Percentiles rank a stretch among this genome's conserved stretches.
phyloP scores from a whole-genome alignment of 2,797 vertebrate species.

The Lerista edwardsae region DNA sequence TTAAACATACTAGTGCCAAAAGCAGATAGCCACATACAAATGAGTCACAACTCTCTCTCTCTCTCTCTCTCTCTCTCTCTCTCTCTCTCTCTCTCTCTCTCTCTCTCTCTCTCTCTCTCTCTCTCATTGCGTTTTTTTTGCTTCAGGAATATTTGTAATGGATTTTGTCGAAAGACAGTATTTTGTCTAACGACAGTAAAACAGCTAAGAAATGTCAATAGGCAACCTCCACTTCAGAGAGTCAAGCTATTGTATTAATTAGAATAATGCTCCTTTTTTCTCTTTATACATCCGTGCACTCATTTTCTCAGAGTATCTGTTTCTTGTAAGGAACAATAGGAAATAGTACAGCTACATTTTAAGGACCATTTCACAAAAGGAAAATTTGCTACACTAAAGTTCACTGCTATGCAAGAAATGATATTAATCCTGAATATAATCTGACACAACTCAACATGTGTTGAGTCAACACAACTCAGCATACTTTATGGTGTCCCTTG shows the following conservation, averaged over 20 bases:
- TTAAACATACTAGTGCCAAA: background rate
- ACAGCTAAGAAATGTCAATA: background rate
- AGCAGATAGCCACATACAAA: background rate
- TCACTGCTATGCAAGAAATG: background rate
- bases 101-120: too few relatives aligned
- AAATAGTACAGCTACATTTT: background rate
- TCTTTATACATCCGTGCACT: background rate
- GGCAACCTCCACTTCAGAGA: constrained; percentile 13
- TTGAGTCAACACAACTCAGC: too few relatives aligned
- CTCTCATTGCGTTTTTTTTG: too few relatives aligned
- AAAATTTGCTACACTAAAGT: background rate
- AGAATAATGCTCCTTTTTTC: background rate
- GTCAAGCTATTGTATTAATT: background rate
- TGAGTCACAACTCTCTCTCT: background rate
- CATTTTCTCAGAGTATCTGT: background rate
- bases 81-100: too few relatives aligned
- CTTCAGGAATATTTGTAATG: constrained; percentile 9
- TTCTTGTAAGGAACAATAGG: background rate
- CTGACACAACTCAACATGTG: background rate
- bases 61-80: too few relatives aligned
- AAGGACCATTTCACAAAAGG: background rate
- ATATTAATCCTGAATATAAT: background rate
- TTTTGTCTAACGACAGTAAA: constrained; percentile 3
- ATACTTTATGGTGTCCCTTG: too few relatives aligned
- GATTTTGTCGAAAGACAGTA: background rate